Percentiles rank a stretch among this genome's conserved stretches.
Conservation (phyloP, 2,797 vertebrate species). For the Lutjanus argentimaculatus region DNA sequence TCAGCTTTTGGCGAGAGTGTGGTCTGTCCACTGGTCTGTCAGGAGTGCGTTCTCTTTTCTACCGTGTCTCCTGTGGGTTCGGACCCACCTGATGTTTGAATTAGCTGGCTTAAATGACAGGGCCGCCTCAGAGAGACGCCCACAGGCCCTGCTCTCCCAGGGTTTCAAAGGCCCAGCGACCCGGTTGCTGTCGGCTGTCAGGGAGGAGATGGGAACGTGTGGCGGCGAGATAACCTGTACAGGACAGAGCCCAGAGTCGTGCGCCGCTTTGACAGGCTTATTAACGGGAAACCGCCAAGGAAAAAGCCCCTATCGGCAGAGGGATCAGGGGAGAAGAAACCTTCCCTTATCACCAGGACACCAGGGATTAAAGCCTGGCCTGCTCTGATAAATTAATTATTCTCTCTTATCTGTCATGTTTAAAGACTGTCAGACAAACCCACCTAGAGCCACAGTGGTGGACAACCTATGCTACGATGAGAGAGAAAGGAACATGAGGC, state of each 20-base stretch:
- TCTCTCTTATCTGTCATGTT: constrained; percentile 86
- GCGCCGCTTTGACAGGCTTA: constrained; percentile 87
- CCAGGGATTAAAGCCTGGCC: constrained; percentile 87
- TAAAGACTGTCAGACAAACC: constrained; percentile 82
- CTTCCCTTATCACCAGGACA: constrained; percentile 86
- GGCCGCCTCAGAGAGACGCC: constrained; percentile 73
- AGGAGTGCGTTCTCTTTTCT: constrained; percentile 31
- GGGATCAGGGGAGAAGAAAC: constrained; percentile 85
- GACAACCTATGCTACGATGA: constrained; percentile 49
- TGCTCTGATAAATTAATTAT: constrained; percentile 89
- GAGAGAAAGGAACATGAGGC: constrained; percentile 44
- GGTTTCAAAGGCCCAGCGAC: constrained; percentile 80
- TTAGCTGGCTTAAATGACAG: constrained; percentile 84
- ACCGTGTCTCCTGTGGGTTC: constrained; percentile 49
- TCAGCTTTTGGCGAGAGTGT: constrained; percentile 31
- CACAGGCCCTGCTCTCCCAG: constrained; percentile 70
- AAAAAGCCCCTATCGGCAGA: constrained; percentile 80
- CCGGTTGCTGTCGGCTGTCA: constrained; percentile 72
- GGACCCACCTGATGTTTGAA: constrained; percentile 79
- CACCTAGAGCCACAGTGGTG: constrained; percentile 66
- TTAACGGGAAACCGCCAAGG: constrained; percentile 82
- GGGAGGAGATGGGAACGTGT: constrained; percentile 83
- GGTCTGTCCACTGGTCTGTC: constrained; percentile 28
- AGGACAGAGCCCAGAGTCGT: constrained; percentile 76
- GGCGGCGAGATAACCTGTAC: constrained; percentile 84